Evolutionary conservation across 2,797 vertebrate species (phyloP).

Genomic region (Ispidina picta): DNA sequence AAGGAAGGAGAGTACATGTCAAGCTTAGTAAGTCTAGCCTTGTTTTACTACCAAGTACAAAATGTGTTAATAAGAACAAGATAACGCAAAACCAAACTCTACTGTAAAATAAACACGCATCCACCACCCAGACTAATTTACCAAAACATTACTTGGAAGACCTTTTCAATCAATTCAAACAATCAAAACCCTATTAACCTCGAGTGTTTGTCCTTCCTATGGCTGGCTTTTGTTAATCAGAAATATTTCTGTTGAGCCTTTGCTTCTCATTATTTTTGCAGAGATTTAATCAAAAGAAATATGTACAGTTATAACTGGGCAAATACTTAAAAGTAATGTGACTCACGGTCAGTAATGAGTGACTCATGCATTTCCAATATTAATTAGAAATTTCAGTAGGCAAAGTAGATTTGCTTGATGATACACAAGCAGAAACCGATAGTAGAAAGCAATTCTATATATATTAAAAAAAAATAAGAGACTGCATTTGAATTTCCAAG

Average conservation of each 20-base stretch:
- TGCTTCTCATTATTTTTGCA: constrained; percentile 3
- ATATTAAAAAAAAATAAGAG: too few species aligned
- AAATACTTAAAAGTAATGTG: constrained; percentile 5
- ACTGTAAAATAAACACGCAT: background rate
- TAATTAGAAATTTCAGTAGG: background rate
- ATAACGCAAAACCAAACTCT: background rate
- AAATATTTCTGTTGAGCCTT: background rate
- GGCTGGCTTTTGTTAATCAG: background rate
- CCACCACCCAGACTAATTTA: background rate
- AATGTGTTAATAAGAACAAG: background rate
- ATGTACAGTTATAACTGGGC: background rate
- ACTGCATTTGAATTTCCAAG: background rate
- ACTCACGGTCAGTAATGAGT: background rate
- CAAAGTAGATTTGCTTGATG: background rate
- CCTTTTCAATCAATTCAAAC: background rate
- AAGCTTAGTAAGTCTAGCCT: background rate
- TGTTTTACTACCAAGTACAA: background rate
- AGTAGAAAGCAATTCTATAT: background rate
- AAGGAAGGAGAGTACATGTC: background rate
- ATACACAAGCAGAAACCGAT: background rate
- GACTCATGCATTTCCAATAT: background rate
- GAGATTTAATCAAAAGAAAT: constrained; percentile 13
- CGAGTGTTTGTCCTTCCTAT: background rate
- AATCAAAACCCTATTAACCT: constrained; percentile 7
- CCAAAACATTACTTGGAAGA: background rate